Conservation (phyloP, 2,113 vertebrate genomes). For the Microtus ochrogaster region DNA sequence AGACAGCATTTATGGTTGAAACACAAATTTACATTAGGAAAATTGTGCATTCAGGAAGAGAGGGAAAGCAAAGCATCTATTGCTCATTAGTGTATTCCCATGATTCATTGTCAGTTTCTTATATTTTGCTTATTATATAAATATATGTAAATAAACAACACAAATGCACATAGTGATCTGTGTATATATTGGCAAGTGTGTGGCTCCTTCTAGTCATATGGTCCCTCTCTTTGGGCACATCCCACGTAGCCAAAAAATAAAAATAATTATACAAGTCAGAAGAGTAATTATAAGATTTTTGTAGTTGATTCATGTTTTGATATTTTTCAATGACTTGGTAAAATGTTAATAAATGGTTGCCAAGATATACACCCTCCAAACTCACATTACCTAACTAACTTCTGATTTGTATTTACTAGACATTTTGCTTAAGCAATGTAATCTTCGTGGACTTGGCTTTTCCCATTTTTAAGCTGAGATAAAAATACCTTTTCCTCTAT, state of each 20-base stretch:
- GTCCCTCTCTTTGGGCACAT: not conserved
- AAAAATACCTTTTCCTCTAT: not conserved
- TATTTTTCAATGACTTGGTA: not conserved
- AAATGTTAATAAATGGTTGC: not conserved
- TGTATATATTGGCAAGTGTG: not conserved
- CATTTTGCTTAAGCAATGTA: not conserved
- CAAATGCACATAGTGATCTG: not conserved
- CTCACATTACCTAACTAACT: not conserved
- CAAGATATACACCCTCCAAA: not conserved
- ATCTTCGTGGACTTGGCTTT: not conserved
- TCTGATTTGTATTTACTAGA: not conserved
- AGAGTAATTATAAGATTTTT: not conserved
- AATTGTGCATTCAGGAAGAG: not conserved
- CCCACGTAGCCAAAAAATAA: not conserved
- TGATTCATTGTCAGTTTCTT: not conserved
- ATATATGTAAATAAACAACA: not conserved
- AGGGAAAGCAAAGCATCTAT: not conserved
- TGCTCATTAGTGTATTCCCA: not conserved
- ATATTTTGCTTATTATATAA: not conserved
- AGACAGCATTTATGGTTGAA: not conserved
- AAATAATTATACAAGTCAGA: not conserved
- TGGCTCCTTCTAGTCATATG: not conserved
- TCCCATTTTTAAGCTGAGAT: not conserved
- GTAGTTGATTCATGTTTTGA: not conserved
- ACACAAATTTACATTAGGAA: not conserved